Evolutionary conservation across 2,888 invertebrate species (phyloP).

Genomic region (Amphipoea oculea): DNA sequence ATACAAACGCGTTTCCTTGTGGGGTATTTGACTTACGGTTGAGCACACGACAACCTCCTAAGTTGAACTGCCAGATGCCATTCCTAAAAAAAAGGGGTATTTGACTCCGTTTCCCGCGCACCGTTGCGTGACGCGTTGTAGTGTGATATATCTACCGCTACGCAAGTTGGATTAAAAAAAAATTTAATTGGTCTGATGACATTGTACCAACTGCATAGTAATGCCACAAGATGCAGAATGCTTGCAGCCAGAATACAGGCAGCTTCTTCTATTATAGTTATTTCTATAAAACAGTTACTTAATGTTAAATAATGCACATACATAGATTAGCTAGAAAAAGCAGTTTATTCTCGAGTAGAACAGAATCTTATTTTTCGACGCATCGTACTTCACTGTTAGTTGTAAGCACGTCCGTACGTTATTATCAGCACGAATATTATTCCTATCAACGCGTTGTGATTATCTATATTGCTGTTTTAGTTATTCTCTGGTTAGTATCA

Average conservation of each 20-base stretch:
- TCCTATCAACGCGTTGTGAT: conserved; percentile 67
- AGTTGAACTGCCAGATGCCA: too few species aligned
- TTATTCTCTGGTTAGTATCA: conserved; percentile 32
- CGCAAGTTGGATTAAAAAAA: neutral
- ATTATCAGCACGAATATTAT: conserved; percentile 54
- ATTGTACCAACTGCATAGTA: neutral
- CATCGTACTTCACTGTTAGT: conserved; percentile 44
- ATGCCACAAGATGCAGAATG: neutral
- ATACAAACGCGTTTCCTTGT: too few species aligned
- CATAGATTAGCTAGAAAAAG: conserved; percentile 44
- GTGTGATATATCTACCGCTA: neutral
- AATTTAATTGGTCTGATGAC: neutral
- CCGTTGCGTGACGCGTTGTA: neutral
- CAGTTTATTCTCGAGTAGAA: conserved; percentile 34
- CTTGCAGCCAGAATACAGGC: conserved; percentile 11
- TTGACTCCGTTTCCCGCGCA: neutral
- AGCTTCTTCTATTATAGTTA: conserved; percentile 5
- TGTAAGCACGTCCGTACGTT: conserved; percentile 59
- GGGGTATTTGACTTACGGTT: too few species aligned
- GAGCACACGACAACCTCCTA: too few species aligned
- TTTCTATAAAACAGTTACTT: conserved; percentile 39
- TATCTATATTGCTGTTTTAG: conserved; percentile 45
- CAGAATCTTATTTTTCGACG: conserved; percentile 59
- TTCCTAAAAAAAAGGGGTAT: neutral
- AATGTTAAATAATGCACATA: conserved; percentile 33